Evolutionary conservation across 2,113 vertebrate species (phyloP), one percentile per base, ranked within the genome.

Genomic region (Struthio camelus): DNA sequence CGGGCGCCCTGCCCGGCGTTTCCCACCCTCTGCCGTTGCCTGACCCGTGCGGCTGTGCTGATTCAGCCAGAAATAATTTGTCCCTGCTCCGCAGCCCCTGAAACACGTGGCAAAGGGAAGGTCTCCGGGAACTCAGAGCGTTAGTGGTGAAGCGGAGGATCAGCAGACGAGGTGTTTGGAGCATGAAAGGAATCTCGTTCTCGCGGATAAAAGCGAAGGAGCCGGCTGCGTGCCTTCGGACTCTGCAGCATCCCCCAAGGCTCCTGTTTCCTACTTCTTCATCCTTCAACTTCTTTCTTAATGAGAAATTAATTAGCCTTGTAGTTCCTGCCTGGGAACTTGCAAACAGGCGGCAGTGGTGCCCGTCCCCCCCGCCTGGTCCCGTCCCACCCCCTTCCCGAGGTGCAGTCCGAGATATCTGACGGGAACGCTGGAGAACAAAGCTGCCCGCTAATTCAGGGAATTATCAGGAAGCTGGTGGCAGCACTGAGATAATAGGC

Each of bases 261-360:
- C 95, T 93, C 96, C 17, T 72, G 70, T 25, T 86, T 96, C 81
- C 25, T 64, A 85, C 42, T 89, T 38, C 92, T 95, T 97, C 89
- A 95, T 90, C 93, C 94, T 95, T 89, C 80, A 25, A 59, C 82
- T 92, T 71, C 94, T 95, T 95, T 91, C 92, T 86, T 96, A 96
- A 95, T 96, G 90, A 97, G 95, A 92, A 96, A 96, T 93, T 95
- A 95, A 95, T 96, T 92, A 96, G 85, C 85, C 94, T 92, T 85
- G 93, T 93, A 89, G 95, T 87, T 95, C 91, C 87, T 96, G 87
- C 83, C 83, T 89, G 76, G 87, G 80, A 94, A 94, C 80, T 85
- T 92, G 91, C 95, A 93, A 97, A 95, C 93, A 93, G 9, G 81
- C 89, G 81, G 89, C 65, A 32, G 71, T 14, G 36, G 67, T 90